Base-by-base conservation (phyloP, 2,888 invertebrate species). In the Hydraecia micacea region DNA sequence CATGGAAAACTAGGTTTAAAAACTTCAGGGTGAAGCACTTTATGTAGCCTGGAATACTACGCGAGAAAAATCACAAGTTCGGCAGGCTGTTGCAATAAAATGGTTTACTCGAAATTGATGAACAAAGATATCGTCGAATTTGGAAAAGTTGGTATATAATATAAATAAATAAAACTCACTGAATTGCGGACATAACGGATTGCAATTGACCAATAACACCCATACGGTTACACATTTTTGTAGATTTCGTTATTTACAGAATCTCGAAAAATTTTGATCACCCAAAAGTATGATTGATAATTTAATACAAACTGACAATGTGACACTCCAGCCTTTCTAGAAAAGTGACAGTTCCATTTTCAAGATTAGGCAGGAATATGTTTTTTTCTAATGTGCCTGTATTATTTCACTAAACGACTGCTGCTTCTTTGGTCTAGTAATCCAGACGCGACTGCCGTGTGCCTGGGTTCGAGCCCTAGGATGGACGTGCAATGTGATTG, bases 171-270 rank as follows among this genome's bases (percentile, higher is more conserved):
- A 3, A 39, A 15, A 65, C 94, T 93, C 90, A 96, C 96, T 92
- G 90, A 87, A 97, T 94, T 67, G 94, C 90, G 36, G 94, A 93
- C 93, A 96, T 96, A 28, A 97, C 92, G 70, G 92, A 90, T 89
- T 95, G 95, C 65, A 97, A 83, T 90, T 94, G 93, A 79, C 89
- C 91, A 71, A 96, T 96, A 66, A 96, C 89, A 67, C 92, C 92
- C 94, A 95, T 93, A 71, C 96, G 92, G 80, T 96, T 94, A 85
- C 96, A 97, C 96, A 97, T 97, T 90, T 91, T 93, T 85, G 58
- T 77, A 1, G 49, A 55, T 76, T 78, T 80, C 39, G 28, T 70
- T 58, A 49, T 58, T 32, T 60, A 77, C 5, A 60, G 63, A 72
- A 58, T 39, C 5, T 28, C 79, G n/a, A 66, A 1, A 71, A 84